Percentiles rank a stretch among this genome's conserved stretches.
These are phyloP conservation scores for Oreochromis spilurus DNA, from an alignment of 2,113 vertebrate genomes.

Conservation along the genomic window DNA sequence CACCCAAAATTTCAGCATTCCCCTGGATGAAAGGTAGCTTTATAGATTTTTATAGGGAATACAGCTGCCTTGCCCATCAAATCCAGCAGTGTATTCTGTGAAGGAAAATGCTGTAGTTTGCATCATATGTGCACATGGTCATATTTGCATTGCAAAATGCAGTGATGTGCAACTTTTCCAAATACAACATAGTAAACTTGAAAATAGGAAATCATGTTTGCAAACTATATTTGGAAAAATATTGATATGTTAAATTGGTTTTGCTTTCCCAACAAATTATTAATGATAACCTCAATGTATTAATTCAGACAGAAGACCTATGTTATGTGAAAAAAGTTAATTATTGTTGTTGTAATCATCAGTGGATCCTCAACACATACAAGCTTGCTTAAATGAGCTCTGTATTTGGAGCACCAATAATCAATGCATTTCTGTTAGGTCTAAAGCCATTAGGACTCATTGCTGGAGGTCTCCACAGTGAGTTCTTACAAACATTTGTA, in stretches of 20 bases:
- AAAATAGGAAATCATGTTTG: background rate
- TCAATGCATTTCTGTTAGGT: background rate
- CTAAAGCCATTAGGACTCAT: background rate
- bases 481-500: background rate
- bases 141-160: background rate
- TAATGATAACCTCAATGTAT: background rate
- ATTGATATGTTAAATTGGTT: background rate
- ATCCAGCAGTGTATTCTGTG: background rate
- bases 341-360: background rate
- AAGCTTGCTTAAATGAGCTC: background rate
- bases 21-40: background rate
- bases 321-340: background rate
- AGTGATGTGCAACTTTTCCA: background rate
- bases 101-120: background rate
- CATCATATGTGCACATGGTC: background rate
- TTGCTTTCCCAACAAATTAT: background rate
- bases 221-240: background rate
- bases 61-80: background rate
- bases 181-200: background rate
- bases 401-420: background rate
- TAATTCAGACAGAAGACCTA: background rate
- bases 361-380: background rate
- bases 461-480: background rate
- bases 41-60: background rate
- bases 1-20: background rate